Evolutionary conservation across 2,888 invertebrate genomes (phyloP), one percentile per base, ranked within the genome.

Genomic region (Zygaena filipendulae): DNA sequence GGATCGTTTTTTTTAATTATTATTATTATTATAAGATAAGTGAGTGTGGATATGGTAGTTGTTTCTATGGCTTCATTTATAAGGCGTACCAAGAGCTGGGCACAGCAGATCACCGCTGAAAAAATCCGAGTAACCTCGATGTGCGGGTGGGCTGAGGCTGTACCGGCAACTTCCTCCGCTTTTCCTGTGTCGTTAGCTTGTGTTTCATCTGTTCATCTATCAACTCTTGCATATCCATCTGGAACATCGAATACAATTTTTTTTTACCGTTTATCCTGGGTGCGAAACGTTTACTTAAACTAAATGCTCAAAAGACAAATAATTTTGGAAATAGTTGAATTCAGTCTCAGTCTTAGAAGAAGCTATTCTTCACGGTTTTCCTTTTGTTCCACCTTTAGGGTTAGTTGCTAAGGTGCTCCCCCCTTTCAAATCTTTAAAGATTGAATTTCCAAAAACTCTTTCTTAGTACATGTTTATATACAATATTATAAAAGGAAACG

Each of bases 151-250:
- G 67, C 1, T 59, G 51, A 3, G 53, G 35, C 10, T 82, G 80
- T 35, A 63, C 80, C 1, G 69, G 71, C 27, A 80, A 60, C 52
- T 80, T 66, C 49, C 74, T 48, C 29, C 81, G 74, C 47, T 83
- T 68, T 70, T 87, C 82, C 47, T 84, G 81, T 29, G 86, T 84
- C 35, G 87, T 85, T 44, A 96, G 79, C 74, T 95, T 94, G 52
- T 86, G 88, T 39, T 89, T 87, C 84, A 96, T 89, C 63, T 95
- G 95, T 52, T 95, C 94, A 47, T 95, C 92, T 34, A 96, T 83
- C 22, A 96, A 79, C 53, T 92, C 91, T 53, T 96, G 94, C 92
- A 96, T 94, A 64, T 96, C 95, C 87, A 94, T 92, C 90, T 95
- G 82, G 4, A 77, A 75, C 7, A 16, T 16, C 7, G 7, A 16